phyloP scores from a whole-genome alignment of 1,140 invertebrate genomes.

The Pomacea maculata region DNA sequence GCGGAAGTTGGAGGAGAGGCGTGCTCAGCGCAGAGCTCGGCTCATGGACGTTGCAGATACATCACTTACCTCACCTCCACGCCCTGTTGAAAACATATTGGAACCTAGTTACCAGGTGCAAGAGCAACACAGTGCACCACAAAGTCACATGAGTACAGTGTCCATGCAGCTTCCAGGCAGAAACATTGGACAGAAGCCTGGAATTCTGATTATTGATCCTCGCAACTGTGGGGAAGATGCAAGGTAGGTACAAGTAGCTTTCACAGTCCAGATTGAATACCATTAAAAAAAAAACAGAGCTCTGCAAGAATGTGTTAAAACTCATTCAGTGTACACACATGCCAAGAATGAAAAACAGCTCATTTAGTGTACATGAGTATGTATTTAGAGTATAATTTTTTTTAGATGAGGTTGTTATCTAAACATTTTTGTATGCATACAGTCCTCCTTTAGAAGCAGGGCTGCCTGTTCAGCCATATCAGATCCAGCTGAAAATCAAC shows the following conservation, averaged over 20 bases:
- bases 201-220: slow-evolving; percentile 48
- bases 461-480: slow-evolving; percentile 5
- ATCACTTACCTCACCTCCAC: slow-evolving; percentile 9
- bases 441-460: not conserved
- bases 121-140: slow-evolving; percentile 1
- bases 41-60: slow-evolving; percentile 71
- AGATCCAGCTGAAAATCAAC: slow-evolving; percentile 22
- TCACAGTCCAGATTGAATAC: not conserved
- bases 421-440: not conserved
- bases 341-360: no score
- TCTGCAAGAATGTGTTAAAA: no score
- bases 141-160: not conserved
- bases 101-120: slow-evolving; percentile 3
- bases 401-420: no score
- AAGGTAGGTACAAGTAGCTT: slow-evolving; percentile 5
- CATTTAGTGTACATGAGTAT: no score
- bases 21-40: slow-evolving; percentile 29
- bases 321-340: no score
- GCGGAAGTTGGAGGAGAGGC: slow-evolving; percentile 34
- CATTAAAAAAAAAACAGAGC: not conserved
- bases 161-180: slow-evolving; percentile 1
- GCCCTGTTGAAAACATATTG: not conserved
- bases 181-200: not conserved
- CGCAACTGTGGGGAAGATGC: slow-evolving; percentile 41
- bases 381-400: no score